These are phyloP conservation scores for Drosophila navojoa DNA, from an alignment of 1,140 invertebrate species.

Conservation along the genomic window DNA sequence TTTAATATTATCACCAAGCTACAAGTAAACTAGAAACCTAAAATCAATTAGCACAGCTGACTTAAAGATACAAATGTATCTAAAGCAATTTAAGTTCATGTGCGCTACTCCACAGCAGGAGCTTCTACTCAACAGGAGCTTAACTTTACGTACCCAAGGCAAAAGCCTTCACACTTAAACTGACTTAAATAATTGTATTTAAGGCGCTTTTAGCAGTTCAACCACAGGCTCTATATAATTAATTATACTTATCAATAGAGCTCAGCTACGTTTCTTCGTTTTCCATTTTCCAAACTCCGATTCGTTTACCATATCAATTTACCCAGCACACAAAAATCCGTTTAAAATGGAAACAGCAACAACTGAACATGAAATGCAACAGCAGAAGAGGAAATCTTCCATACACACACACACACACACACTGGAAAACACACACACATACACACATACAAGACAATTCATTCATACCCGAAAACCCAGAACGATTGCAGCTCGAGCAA, in stretches of 20 bases:
- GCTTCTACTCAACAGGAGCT: no score
- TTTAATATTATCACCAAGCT: no score
- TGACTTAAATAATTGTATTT: slow-evolving; percentile 19
- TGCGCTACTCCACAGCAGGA: neutral
- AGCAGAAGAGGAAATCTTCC: slow-evolving; percentile 46
- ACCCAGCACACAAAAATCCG: slow-evolving; percentile 44
- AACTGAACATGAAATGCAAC: slow-evolving; percentile 22
- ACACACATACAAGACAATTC: slow-evolving; percentile 52
- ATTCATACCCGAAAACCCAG: slow-evolving; percentile 65
- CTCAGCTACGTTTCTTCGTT: slow-evolving; percentile 30
- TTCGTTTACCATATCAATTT: slow-evolving; percentile 69
- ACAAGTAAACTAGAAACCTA: neutral
- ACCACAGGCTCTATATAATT: slow-evolving; percentile 20
- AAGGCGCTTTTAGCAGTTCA: slow-evolving; percentile 5
- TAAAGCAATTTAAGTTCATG: neutral
- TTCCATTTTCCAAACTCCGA: slow-evolving; percentile 39
- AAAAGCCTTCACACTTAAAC: neutral
- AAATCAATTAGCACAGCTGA: neutral
- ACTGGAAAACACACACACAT: slow-evolving; percentile 28
- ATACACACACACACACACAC: slow-evolving; percentile 39
- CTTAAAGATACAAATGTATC: slow-evolving; percentile 1
- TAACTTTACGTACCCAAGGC: neutral
- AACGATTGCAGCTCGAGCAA: slow-evolving; percentile 2
- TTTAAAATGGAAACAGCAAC: slow-evolving; percentile 36
- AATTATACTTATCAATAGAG: slow-evolving; percentile 54